Base-by-base conservation (phyloP, 2,888 invertebrate genomes). In the Megalurothrips usitatus region DNA sequence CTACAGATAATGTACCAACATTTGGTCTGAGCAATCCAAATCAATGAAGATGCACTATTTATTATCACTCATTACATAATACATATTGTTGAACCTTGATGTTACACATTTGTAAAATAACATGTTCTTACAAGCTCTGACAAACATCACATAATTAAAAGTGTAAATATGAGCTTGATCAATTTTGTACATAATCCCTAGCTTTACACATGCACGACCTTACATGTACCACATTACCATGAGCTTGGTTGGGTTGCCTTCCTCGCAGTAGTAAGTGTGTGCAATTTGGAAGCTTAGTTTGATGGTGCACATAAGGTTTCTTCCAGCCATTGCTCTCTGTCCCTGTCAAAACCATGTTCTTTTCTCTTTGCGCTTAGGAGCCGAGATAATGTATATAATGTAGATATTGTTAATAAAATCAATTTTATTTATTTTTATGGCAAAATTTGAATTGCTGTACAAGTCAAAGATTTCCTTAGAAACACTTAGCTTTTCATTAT, bases 161-260 rank as follows among this genome's bases (percentile, higher is more conserved):
- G 26, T 75, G 68, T 75, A 75, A 23, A n/a, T 75, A 8, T 75
- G 68, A 75, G 68, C 68, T 26, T 75, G 68, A 23, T 75, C 68
- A 75, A 75, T 75, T 75, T 75, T 75, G 68, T 75, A 75, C 68
- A 75, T 23, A 75, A 75, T 26, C 23, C 23, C 12, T 26, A 75
- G 68, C 12, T 75, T 12, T 26, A 75, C 26, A 26, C 68, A 2
- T 75, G 68, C 23, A 26, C 68, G 10, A 75, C 17, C 68, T 52
- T 6, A 68, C 23, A 23, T 75, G 26, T 75, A 75, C 68, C n/a
- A 14, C 58, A 17, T 58, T 58, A 14, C 34, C 34, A 43, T 43
- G 34, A 43, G 34, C 34, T 43, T 43, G 34, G 34, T 43, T 43
- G 34, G 34, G 34, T 43, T 43, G 34, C 34, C 34, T 43, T 43